Evolutionary conservation across 2,888 invertebrate genomes (phyloP).

Genomic region (Caenorhabditis virilis): DNA sequence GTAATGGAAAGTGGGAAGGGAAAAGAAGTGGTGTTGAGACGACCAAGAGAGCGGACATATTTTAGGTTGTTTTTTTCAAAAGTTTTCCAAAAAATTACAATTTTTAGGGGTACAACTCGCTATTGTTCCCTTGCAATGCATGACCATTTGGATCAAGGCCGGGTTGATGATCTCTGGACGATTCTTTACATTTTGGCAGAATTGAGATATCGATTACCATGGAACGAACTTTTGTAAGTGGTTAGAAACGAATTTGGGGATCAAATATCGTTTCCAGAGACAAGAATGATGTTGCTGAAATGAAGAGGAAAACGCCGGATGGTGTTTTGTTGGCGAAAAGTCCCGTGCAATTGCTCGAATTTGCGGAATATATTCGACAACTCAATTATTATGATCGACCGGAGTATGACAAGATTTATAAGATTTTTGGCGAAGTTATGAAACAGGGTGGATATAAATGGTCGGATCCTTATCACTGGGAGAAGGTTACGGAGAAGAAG

Average conservation of each 20-base stretch:
- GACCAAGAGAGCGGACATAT: constrained; percentile 27
- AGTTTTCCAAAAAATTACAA: neutral
- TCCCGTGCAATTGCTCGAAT: constrained; percentile 37
- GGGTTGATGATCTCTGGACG: constrained; percentile 55
- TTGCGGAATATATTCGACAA: constrained; percentile 11
- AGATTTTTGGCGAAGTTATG: too few relatives aligned
- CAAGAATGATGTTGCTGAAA: constrained; percentile 36
- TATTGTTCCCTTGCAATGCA: constrained; percentile 51
- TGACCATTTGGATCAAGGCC: constrained; percentile 36
- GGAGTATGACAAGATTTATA: too few relatives aligned
- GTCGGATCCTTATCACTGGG: too few relatives aligned
- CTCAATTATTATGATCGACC: too few relatives aligned
- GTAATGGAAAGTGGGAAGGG: constrained; percentile 5
- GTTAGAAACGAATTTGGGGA: too few relatives aligned
- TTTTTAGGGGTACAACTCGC: constrained; percentile 41
- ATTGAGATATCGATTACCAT: constrained; percentile 45
- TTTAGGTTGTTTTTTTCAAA: constrained; percentile 33
- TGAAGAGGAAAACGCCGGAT: constrained; percentile 32
- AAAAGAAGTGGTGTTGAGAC: constrained; percentile 10
- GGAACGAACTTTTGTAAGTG: constrained; percentile 29
- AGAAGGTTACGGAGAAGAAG: too few relatives aligned
- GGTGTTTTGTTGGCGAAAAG: constrained; percentile 38
- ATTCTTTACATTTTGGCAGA: constrained; percentile 53
- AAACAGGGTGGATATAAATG: too few relatives aligned
- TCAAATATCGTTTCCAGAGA: too few relatives aligned